These are phyloP conservation scores for Spialia ferax DNA, from an alignment of 2,888 invertebrate species.

Conservation along the genomic window DNA sequence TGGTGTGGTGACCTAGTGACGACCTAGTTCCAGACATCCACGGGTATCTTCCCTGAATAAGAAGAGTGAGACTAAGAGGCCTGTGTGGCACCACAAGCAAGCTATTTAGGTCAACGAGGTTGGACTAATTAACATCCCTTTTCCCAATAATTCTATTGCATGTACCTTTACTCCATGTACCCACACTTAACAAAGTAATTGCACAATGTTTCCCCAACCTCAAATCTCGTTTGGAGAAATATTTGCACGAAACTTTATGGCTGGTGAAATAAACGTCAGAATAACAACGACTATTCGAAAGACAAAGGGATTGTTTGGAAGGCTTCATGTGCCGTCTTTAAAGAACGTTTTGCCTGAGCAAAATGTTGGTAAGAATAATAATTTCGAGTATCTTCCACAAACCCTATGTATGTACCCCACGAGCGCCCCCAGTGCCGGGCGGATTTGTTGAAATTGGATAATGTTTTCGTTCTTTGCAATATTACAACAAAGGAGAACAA, in stretches of 20 bases:
- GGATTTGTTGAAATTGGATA: slow-evolving; percentile 68
- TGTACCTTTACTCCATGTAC: slow-evolving; percentile 9
- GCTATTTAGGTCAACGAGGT: neutral
- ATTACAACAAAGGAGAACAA: slow-evolving; percentile 56
- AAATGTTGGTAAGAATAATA: slow-evolving; percentile 40
- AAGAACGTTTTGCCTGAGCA: slow-evolving; percentile 29
- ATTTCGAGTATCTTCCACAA: slow-evolving; percentile 47
- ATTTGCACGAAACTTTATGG: slow-evolving; percentile 16
- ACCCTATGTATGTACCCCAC: slow-evolving; percentile 52
- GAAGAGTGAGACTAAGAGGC: neutral
- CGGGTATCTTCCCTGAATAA: neutral
- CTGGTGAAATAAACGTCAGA: slow-evolving; percentile 15
- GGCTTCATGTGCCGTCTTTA: slow-evolving; percentile 12
- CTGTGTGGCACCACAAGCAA: neutral
- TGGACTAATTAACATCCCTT: too few species aligned
- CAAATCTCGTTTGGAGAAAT: slow-evolving; percentile 13
- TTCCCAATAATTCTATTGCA: neutral
- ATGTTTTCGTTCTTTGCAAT: slow-evolving; percentile 62
- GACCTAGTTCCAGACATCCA: neutral
- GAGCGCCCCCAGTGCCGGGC: slow-evolving; percentile 51
- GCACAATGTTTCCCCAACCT: neutral
- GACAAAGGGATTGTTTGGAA: slow-evolving; percentile 26
- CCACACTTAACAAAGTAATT: neutral
- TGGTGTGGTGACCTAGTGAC: too few species aligned
- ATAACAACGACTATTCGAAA: slow-evolving; percentile 23